Evolutionary conservation across 1,140 invertebrate species (phyloP).

Genomic region (Diprion similis): DNA sequence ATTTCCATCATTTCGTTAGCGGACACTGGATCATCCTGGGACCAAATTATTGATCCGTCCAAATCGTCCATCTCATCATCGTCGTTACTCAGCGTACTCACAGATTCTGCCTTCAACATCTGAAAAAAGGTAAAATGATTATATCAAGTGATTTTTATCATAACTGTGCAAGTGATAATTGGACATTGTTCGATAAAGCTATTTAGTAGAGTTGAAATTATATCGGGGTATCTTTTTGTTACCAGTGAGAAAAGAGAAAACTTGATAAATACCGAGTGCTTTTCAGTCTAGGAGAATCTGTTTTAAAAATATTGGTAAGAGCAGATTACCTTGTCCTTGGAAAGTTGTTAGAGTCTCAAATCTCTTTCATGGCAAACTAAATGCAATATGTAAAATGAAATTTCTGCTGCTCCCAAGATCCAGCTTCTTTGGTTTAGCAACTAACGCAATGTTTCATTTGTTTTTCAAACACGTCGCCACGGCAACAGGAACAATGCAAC

Average conservation of each 20-base stretch:
- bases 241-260: not conserved
- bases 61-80: constrained; percentile 39
- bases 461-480: not conserved
- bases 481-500: not conserved
- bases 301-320: constrained; percentile 10
- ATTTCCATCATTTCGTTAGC: constrained; percentile 36
- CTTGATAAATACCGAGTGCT: not conserved
- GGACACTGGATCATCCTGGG: constrained; percentile 30
- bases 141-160: too few relatives aligned
- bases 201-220: not conserved
- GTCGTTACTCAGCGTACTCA: constrained; percentile 37
- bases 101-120: constrained; percentile 34
- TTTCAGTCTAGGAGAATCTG: too few relatives aligned
- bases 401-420: constrained; percentile 19
- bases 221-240: not conserved
- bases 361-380: constrained; percentile 44
- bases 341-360: constrained; percentile 31
- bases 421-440: constrained; percentile 7
- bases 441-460: not conserved
- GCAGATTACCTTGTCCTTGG: constrained; percentile 41
- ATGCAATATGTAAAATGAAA: constrained; percentile 8
- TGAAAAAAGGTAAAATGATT: not conserved
- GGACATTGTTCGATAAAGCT: too few relatives aligned
- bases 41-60: constrained; percentile 31
- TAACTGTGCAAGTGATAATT: too few relatives aligned